Evolutionary conservation across 2,888 invertebrate species (phyloP).

Genomic region (Scrobipalpa atriplicella): DNA sequence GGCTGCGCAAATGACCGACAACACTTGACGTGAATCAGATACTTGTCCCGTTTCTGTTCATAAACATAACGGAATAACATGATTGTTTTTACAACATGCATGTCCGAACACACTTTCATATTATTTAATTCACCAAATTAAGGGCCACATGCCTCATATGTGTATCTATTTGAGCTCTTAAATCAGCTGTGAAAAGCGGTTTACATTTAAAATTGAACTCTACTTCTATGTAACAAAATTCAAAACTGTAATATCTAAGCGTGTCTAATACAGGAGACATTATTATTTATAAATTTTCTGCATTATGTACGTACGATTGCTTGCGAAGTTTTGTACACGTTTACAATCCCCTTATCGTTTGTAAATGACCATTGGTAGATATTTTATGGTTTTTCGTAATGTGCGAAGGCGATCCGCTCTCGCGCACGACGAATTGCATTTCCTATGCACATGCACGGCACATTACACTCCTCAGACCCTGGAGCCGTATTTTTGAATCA

Average conservation of each 20-base stretch:
- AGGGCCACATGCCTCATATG: background rate
- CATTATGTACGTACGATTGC: background rate
- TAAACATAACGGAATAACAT: conserved; percentile 14
- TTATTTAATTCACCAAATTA: background rate
- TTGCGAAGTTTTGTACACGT: background rate
- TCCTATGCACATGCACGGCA: conserved; percentile 22
- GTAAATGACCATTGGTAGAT: conserved; percentile 21
- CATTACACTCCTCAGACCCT: conserved; percentile 1
- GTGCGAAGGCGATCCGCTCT: background rate
- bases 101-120: background rate
- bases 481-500: too few relatives aligned
- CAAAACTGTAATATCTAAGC: too few relatives aligned
- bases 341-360: conserved; percentile 20
- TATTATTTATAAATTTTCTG: too few relatives aligned
- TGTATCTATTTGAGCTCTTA: background rate
- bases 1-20: conserved; percentile 25
- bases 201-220: background rate
- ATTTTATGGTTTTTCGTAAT: conserved; percentile 29
- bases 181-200: background rate
- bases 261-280: too few relatives aligned
- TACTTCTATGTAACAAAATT: too few relatives aligned
- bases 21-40: conserved; percentile 32
- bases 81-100: background rate
- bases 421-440: conserved; percentile 30
- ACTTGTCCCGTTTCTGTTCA: conserved; percentile 22